phyloP scores from a whole-genome alignment of 2,797 vertebrate genomes.

The Smutsia gigantea region DNA sequence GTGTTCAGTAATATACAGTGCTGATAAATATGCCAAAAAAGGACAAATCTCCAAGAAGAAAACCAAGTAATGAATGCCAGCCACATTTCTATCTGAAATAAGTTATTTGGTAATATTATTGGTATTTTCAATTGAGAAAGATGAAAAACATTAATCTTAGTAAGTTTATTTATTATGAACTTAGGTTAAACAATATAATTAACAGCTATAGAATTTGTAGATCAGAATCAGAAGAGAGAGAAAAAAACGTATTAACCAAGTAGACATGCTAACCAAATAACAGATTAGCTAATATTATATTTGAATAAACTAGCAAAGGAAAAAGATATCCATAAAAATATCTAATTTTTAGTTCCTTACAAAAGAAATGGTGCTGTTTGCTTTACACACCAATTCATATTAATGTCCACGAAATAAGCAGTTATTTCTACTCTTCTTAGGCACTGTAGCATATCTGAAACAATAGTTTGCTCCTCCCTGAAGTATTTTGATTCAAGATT shows the following conservation, averaged over 20 bases:
- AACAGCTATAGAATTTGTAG: conserved; percentile 28
- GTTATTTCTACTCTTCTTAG: not conserved
- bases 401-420: not conserved
- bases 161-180: conserved; percentile 31
- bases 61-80: not conserved
- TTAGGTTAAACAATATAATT: conserved; percentile 56
- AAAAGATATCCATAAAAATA: conserved; percentile 3
- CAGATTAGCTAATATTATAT: conserved; percentile 40
- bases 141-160: conserved; percentile 5
- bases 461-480: not conserved
- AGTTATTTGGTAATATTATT: not conserved
- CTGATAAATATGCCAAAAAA: not conserved
- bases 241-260: conserved; percentile 65
- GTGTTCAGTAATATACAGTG: not conserved
- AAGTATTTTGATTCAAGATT: conserved; percentile 8
- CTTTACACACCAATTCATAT: not conserved
- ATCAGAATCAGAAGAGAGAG: not conserved
- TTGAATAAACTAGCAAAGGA: conserved; percentile 48
- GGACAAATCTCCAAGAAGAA: conserved; percentile 3
- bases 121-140: not conserved
- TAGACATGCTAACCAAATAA: conserved; percentile 46
- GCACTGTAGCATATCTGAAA: not conserved
- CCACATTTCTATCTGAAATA: not conserved
- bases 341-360: not conserved
- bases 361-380: not conserved